phyloP scores from a whole-genome alignment of 2,113 vertebrate genomes.

The Pangasianodon gigas region DNA sequence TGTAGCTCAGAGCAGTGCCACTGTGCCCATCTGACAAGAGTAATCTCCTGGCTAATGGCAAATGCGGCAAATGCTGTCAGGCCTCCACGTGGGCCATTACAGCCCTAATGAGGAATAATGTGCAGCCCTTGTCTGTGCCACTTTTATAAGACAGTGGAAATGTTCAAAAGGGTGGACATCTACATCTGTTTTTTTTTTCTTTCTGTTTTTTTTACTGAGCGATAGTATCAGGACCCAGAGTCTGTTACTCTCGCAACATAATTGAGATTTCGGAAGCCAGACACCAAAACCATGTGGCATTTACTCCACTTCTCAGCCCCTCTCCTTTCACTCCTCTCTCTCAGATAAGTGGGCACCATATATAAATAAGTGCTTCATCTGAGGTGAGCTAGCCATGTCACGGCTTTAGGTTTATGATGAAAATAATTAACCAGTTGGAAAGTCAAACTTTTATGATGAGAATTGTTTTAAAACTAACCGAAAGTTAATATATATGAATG shows the following conservation, averaged over 20 bases:
- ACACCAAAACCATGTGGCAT: background rate
- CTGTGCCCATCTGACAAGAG: conserved; percentile 66
- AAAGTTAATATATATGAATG: background rate
- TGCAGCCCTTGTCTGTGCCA: conserved; percentile 61
- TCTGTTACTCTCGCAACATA: background rate
- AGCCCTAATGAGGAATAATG: conserved; percentile 63
- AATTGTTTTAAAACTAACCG: background rate
- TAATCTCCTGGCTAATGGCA: conserved; percentile 68
- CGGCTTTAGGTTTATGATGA: background rate
- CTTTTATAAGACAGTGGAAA: background rate
- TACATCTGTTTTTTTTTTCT: background rate
- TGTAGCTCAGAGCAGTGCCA: conserved; percentile 57
- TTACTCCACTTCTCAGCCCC: background rate
- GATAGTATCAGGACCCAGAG: background rate
- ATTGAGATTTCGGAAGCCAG: background rate
- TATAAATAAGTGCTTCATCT: background rate
- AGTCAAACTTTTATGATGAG: background rate
- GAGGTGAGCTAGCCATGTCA: background rate
- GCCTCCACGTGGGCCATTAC: conserved; percentile 51
- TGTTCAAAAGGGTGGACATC: background rate
- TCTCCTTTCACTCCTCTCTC: background rate
- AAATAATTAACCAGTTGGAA: background rate
- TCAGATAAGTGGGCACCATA: background rate
- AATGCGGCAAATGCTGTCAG: conserved; percentile 64
- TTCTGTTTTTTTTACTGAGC: background rate